Evolutionary conservation across 1,140 invertebrate genomes (phyloP), one percentile per base, ranked within the genome.

Genomic region (Chlorops oryzae): DNA sequence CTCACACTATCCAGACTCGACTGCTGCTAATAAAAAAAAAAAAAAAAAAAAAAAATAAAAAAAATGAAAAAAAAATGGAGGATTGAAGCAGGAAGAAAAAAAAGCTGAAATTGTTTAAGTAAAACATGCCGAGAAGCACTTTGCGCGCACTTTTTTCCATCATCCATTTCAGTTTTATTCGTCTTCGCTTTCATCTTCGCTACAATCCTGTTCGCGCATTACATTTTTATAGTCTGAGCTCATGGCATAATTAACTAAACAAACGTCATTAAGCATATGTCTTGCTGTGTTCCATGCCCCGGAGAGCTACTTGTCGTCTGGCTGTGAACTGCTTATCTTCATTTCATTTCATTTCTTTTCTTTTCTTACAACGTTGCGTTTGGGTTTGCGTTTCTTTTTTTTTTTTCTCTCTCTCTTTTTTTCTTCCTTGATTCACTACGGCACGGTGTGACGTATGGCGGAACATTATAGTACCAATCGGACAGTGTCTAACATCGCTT

Each of bases 171-270:
- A n/a, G n/a, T 32, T 9, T 32, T 15, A 10, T 10, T 32, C 28
- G 9, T 15, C 9, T 32, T 32, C 28, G 28, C 9, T 32, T 15
- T 9, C 15, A 10, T 15, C 28, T 32, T 32, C 15, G 28, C 9
- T 32, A 32, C 15, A 9, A 15, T 32, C 15, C 28, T 32, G 15
- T 32, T 15, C n/a, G n/a, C n/a, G n/a, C n/a, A n/a, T 32, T 32
- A 15, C 28, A 10, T 32, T 15, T 42, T 55, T 58, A 63, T 65
- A 65, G 63, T 65, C 60, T 65, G 62, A 65, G 63, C 63, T 65
- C 63, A 65, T 65, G 61, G 63, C 61, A 62, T 65, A 65, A 65
- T 65, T 65, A 65, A 65, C 63, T 65, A 65, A 65, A 65, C 63
- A 65, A 65, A 65, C 63, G 63, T 65, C 63, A 65, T 65, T 63